Evolutionary conservation across 2,113 vertebrate genomes (phyloP).

Genomic region (Neotoma lepida): DNA sequence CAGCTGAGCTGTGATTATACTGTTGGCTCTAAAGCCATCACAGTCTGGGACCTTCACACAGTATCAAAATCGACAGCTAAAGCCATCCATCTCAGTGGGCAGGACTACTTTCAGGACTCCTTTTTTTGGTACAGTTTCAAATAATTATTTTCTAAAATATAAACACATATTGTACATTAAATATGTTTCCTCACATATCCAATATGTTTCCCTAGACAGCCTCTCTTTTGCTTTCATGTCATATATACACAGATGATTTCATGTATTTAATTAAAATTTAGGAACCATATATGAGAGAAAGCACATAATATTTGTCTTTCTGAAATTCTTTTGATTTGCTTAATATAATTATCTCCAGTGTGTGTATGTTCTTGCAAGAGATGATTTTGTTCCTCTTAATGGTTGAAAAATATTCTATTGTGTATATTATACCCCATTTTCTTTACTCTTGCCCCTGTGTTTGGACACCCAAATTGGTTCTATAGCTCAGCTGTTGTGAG

Average conservation of each 20-base stretch:
- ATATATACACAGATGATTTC: neutral
- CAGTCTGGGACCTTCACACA: neutral
- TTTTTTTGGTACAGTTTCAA: neutral
- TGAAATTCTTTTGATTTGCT: too few relatives aligned
- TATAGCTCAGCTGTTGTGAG: neutral
- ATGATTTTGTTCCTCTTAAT: too few relatives aligned
- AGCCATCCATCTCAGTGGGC: neutral
- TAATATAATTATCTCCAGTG: too few relatives aligned
- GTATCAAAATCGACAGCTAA: neutral
- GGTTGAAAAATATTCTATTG: too few relatives aligned
- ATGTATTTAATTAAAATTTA: neutral
- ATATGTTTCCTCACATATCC: neutral
- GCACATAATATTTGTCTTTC: neutral
- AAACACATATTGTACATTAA: neutral
- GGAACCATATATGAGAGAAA: neutral
- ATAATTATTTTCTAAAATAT: neutral
- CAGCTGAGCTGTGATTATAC: neutral
- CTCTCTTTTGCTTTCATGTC: neutral
- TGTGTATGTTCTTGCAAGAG: too few relatives aligned
- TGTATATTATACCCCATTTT: too few relatives aligned
- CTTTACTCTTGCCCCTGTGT: neutral
- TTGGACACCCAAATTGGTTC: neutral
- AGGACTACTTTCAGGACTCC: neutral
- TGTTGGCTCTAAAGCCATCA: neutral
- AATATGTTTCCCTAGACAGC: neutral